Evolutionary conservation across 23 tunicate genomes (phyloP), one percentile per base, ranked within the genome.

Genomic region (Botrylloides violaceus): DNA sequence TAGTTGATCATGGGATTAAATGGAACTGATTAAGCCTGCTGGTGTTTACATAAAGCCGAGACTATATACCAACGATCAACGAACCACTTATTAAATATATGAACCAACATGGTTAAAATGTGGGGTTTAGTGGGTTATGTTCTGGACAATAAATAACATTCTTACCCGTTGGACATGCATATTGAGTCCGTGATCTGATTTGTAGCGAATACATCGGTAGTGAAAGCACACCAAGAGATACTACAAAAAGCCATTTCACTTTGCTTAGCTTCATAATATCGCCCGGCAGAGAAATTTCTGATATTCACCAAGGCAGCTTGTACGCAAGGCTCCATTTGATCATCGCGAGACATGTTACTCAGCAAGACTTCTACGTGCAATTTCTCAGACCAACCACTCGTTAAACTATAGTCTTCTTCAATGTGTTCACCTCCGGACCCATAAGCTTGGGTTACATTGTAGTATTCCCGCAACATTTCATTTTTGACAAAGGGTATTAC

Each of bases 141-240:
- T n/a, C n/a, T 12, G 18, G 18, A 47, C 18, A 12, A 47, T 12
- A 47, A 47, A 47, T 47, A 47, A 12, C 18, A 12, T 47, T 23
- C 70, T 25, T 63, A 63, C 70, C n/a, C 37, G 9, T 35, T 20
- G 0, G 57, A 56, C 74, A 68, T 68, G 74, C 74, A 68, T 9
- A 26, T 19, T 28, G 58, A 68, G 37, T 68, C 58, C 7, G 59
- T 37, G 23, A 68, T 37, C 12, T 0, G 23, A 4, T 68, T 20
- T 0, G 23, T 43, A 21, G 12, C n/a, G 57, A 37, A 68, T 4
- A 26, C 26, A 28, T 43, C 58, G 24, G 74, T 26, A 9, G 49
- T 39, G n/a, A 68, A 68, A 19, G 74, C 56, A 2, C 74, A 68
- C 74, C 74, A 68, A 4, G 58, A 18, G 18, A 68, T 68, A 43